Percentiles rank a stretch among this genome's conserved stretches.
Conservation (phyloP, 2,888 invertebrate genomes). For the Eupithecia abbreviata region DNA sequence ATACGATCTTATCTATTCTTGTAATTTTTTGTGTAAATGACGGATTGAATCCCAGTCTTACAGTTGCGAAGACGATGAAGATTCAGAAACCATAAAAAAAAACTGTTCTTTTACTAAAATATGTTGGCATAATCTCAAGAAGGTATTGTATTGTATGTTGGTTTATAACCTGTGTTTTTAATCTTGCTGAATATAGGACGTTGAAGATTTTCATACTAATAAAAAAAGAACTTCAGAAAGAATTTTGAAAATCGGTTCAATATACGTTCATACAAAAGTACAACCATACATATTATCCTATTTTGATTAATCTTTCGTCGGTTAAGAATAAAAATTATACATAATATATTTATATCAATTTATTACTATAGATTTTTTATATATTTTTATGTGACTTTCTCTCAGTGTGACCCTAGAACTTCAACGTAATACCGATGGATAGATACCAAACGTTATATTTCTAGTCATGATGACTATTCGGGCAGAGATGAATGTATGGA, state of each 20-base stretch:
- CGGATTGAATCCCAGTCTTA: neutral
- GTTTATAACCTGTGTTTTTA: no score
- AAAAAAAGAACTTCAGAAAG: no score
- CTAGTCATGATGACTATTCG: constrained; percentile 68
- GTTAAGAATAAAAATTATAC: no score
- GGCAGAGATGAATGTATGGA: constrained; percentile 49
- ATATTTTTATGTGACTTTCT: neutral
- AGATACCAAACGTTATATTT: constrained; percentile 73
- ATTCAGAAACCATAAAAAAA: neutral
- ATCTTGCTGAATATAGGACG: no score
- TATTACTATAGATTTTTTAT: neutral
- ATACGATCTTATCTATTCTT: neutral
- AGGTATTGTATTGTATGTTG: neutral
- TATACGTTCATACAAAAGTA: no score
- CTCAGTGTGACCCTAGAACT: constrained; percentile 50
- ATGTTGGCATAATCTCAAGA: neutral
- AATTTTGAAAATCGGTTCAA: no score
- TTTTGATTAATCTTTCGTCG: no score
- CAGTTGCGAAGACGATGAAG: neutral
- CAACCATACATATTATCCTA: no score
- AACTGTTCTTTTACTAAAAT: neutral
- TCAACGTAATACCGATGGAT: constrained; percentile 74
- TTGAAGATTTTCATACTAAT: no score
- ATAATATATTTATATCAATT: no score
- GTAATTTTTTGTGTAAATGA: neutral